phyloP scores from a whole-genome alignment of 2,113 vertebrate genomes.

The Psammodynastes pulverulentus region DNA sequence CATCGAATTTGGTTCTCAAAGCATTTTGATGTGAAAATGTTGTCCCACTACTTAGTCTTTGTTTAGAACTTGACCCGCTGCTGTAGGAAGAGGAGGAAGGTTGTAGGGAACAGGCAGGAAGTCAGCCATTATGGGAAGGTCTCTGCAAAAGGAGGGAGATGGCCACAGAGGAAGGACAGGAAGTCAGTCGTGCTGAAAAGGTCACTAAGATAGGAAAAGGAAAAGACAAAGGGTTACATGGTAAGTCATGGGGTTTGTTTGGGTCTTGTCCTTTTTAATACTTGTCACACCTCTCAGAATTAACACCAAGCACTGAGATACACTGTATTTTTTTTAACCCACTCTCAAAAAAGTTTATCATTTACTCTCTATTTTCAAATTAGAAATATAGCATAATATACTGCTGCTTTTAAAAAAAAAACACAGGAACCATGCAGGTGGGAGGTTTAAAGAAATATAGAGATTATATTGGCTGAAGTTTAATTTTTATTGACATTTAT shows the following conservation, averaged over 20 bases:
- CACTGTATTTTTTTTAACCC: not conserved
- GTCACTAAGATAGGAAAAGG: not conserved
- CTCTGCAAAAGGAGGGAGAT: not conserved
- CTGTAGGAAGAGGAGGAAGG: not conserved
- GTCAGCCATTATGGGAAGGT: not conserved
- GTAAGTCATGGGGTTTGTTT: not conserved
- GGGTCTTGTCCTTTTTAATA: not conserved
- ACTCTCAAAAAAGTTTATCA: not conserved
- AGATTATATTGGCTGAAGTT: slow-evolving; percentile 49
- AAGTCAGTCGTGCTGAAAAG: not conserved
- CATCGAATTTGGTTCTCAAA: not conserved
- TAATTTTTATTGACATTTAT: slow-evolving; percentile 73
- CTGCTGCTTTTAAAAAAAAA: not conserved
- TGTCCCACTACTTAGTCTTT: not conserved
- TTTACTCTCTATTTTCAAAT: slow-evolving; percentile 39
- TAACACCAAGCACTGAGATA: not conserved
- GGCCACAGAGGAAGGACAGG: not conserved
- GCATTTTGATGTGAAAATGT: not conserved
- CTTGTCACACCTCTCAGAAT: not conserved
- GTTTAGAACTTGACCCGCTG: not conserved
- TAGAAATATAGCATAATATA: slow-evolving; percentile 28
- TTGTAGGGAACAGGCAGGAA: not conserved
- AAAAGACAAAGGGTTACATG: not conserved
- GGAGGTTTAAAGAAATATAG: slow-evolving; percentile 29
- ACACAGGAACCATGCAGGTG: slow-evolving; percentile 1